These are phyloP conservation scores for Pteronotus mesoamericanus DNA, from an alignment of 2,797 vertebrate genomes.

Conservation along the genomic window DNA sequence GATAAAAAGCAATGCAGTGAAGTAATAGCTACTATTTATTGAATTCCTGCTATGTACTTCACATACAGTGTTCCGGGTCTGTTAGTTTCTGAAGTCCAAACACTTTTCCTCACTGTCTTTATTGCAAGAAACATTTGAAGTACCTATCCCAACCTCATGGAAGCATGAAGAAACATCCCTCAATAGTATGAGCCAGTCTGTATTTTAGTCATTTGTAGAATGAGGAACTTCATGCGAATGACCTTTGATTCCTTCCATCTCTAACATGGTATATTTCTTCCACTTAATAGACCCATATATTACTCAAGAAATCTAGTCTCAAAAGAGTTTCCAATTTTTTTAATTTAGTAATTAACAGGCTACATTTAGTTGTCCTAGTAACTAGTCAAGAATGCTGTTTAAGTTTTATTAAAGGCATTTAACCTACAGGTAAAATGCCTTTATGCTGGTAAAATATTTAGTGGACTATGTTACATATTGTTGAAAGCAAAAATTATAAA, in stretches of 20 bases:
- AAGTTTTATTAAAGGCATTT: constrained; percentile 4
- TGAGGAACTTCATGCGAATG: neutral
- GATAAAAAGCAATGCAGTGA: neutral
- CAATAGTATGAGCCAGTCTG: neutral
- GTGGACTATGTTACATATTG: neutral
- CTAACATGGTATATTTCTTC: neutral
- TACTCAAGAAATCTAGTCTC: neutral
- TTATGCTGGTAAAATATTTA: constrained; percentile 21
- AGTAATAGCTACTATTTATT: neutral
- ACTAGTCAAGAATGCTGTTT: neutral
- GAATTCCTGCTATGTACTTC: neutral
- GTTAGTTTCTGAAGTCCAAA: neutral
- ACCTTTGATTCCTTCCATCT: neutral
- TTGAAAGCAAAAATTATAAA: neutral
- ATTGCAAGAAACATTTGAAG: neutral
- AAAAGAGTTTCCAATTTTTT: neutral
- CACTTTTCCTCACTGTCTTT: neutral
- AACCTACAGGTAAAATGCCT: neutral
- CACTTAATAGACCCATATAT: neutral
- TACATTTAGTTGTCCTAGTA: neutral
- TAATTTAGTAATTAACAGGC: neutral
- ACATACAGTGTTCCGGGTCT: neutral
- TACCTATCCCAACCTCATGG: neutral
- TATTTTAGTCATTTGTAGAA: neutral
- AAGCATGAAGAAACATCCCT: neutral